phyloP scores from a whole-genome alignment of 2,888 invertebrate genomes.

The Ophraella communa region DNA sequence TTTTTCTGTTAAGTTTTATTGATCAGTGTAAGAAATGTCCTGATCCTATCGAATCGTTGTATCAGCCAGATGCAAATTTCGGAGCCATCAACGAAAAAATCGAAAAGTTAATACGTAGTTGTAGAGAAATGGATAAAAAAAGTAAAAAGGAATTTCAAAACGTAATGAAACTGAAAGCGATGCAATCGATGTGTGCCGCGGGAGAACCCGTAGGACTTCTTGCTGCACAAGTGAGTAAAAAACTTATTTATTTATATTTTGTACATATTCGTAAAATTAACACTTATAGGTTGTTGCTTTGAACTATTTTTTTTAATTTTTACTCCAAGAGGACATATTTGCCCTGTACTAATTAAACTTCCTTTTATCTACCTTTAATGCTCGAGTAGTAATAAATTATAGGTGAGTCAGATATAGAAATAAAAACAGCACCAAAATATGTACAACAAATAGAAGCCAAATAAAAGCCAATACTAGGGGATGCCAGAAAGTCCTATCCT shows the following conservation, averaged over 20 bases:
- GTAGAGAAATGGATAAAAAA: constrained; percentile 55
- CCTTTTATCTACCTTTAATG: too few species aligned
- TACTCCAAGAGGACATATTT: too few species aligned
- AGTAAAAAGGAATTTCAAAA: constrained; percentile 63
- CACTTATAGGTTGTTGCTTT: too few species aligned
- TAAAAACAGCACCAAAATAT: too few species aligned
- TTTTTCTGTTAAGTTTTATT: constrained; percentile 40
- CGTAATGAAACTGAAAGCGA: constrained; percentile 77
- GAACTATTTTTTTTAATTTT: too few species aligned
- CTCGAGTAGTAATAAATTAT: too few species aligned
- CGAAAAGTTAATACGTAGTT: constrained; percentile 70
- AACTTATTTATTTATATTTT: neutral
- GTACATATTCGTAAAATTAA: neutral
- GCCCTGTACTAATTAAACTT: too few species aligned
- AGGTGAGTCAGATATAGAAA: too few species aligned
- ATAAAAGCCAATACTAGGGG: too few species aligned
- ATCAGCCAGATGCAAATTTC: constrained; percentile 77
- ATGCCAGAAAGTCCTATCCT: too few species aligned
- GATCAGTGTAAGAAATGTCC: constrained; percentile 64
- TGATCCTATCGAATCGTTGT: constrained; percentile 75
- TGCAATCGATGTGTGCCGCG: constrained; percentile 80
- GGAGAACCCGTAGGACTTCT: constrained; percentile 97
- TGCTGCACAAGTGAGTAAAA: constrained; percentile 77
- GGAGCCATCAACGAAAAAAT: constrained; percentile 87
- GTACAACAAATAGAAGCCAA: too few species aligned